Percentiles rank a stretch among this genome's conserved stretches.
These are phyloP conservation scores for Carlito syrichta DNA, from an alignment of 2,113 vertebrate genomes.

Conservation along the genomic window DNA sequence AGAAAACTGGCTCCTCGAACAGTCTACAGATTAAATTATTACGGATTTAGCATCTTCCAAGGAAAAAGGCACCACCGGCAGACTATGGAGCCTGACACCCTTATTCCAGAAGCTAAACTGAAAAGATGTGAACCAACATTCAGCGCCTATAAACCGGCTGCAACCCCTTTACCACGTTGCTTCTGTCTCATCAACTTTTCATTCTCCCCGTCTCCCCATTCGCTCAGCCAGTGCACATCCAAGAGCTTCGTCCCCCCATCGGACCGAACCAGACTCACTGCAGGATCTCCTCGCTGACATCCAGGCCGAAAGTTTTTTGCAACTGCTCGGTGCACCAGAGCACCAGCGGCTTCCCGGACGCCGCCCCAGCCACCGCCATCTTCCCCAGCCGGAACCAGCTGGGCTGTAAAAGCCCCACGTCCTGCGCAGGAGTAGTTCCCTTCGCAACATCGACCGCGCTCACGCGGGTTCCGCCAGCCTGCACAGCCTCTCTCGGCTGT, in stretches of 20 bases:
- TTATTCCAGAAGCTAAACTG: background rate
- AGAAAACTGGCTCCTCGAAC: background rate
- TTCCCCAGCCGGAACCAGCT: slow-evolving; percentile 43
- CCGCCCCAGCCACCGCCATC: slow-evolving; percentile 70
- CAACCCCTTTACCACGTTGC: background rate
- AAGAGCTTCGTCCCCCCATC: background rate
- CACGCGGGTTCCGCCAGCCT: background rate
- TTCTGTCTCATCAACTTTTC: slow-evolving; percentile 34
- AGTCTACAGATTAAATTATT: background rate
- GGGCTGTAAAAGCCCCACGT: background rate
- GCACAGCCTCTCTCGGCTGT: fast-evolving
- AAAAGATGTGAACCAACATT: background rate
- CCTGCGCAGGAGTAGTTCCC: background rate
- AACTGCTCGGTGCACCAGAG: slow-evolving; percentile 90
- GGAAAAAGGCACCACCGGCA: background rate
- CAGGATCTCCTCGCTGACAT: slow-evolving; percentile 93
- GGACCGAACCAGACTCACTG: slow-evolving; percentile 81
- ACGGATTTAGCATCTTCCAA: background rate
- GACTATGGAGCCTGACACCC: background rate
- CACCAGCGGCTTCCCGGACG: slow-evolving; percentile 65
- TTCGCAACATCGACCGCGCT: slow-evolving; percentile 13
- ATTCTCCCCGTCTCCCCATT: background rate
- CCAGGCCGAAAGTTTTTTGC: slow-evolving; percentile 87
- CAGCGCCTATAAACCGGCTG: background rate
- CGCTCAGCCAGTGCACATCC: background rate